A percentile compares a stretch with the other conserved stretches of the same genome.
Evolutionary conservation across 2,113 vertebrate genomes (phyloP).

Genomic region (Microcebus tavaratra): DNA sequence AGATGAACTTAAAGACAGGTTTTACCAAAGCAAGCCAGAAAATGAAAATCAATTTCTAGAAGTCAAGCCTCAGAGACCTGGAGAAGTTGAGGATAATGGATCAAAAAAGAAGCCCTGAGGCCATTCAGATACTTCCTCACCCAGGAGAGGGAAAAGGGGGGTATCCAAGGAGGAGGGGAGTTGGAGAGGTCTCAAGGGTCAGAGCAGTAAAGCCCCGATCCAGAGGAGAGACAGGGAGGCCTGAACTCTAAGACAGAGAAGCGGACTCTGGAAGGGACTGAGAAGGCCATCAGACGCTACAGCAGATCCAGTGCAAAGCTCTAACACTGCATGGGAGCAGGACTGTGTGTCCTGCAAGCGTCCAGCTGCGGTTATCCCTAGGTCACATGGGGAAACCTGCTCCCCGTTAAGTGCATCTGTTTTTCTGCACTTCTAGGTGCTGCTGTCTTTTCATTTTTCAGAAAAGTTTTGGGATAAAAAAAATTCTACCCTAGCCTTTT

Average conservation of each 20-base stretch:
- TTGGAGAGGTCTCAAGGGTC: neutral
- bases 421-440: slow-evolving; percentile 20
- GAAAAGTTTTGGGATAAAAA: neutral
- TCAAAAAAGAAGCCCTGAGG: neutral
- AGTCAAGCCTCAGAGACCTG: slow-evolving; percentile 10
- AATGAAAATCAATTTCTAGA: slow-evolving; percentile 15
- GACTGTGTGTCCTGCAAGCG: neutral
- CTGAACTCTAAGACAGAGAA: slow-evolving; percentile 26
- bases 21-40: slow-evolving; percentile 6
- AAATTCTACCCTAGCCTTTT: neutral
- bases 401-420: neutral
- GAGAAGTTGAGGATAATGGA: neutral
- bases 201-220: neutral
- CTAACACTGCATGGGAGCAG: neutral
- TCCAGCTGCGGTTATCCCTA: neutral
- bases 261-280: neutral
- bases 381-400: neutral
- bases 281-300: neutral
- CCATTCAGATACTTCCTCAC: neutral
- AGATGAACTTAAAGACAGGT: slow-evolving; percentile 16
- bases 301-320: neutral
- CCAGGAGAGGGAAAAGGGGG: neutral
- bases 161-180: neutral
- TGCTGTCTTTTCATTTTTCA: slow-evolving; percentile 32
- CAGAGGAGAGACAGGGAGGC: neutral